Evolutionary conservation across 2,113 vertebrate genomes (phyloP).

Genomic region (Mus spicilegus): DNA sequence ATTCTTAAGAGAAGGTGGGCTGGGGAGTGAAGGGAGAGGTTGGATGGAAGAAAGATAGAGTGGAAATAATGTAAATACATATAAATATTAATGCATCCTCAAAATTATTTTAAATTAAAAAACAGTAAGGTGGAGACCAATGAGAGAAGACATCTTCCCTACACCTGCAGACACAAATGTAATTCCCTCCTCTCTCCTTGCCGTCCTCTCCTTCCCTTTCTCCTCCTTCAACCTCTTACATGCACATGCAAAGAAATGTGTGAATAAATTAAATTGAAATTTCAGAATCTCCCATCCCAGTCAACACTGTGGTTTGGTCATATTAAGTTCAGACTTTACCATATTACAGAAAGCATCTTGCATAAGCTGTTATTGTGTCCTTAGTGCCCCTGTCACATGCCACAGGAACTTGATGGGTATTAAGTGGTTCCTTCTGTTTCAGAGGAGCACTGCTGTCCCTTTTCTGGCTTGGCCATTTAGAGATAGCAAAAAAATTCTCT

Average conservation of each 20-base stretch:
- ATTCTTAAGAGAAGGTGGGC: background rate
- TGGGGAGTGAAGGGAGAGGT: background rate
- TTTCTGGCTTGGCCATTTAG: background rate
- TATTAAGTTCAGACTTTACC: background rate
- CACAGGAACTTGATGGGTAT: background rate
- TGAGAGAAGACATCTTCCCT: background rate
- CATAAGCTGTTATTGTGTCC: background rate
- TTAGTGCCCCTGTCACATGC: background rate
- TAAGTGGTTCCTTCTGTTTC: background rate
- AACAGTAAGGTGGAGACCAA: background rate
- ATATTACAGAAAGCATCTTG: background rate
- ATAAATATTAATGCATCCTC: background rate
- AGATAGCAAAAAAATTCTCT: too few species aligned
- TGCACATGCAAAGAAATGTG: background rate
- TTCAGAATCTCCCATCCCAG: too few species aligned
- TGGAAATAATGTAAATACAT: background rate
- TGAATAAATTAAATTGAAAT: background rate
- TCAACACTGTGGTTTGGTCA: background rate
- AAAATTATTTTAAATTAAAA: background rate
- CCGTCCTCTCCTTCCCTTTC: background rate
- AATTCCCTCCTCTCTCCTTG: fast-evolving
- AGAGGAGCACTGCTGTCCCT: background rate
- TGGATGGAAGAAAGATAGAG: background rate
- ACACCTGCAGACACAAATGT: background rate
- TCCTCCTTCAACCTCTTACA: too few species aligned